Evolutionary conservation across 2,888 invertebrate species (phyloP), one percentile per base, ranked within the genome.

Genomic region (Plagodis dolabraria): DNA sequence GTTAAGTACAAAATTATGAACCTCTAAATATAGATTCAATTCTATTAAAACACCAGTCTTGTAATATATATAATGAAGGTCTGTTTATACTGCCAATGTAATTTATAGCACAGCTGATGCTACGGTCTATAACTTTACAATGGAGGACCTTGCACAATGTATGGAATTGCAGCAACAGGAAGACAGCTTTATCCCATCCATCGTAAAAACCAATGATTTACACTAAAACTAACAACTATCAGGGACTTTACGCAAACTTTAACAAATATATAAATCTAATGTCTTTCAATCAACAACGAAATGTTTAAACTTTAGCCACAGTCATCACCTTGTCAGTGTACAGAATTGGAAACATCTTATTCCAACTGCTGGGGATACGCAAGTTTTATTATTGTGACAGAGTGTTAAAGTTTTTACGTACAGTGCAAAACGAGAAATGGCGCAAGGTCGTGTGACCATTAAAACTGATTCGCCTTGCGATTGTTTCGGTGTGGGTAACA

Each of bases 391-490:
- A 55, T 42, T 36, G 46, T 12, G 60, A 57, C 49, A 53, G 10
- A 47, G 56, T n/a, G 6, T 47, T 52, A 55, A 46, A 46, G 35
- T 49, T 53, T 44, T 46, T 11, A 47, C 53, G 48, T 40, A 47
- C 38, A 45, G 43, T 11, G 12, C 64, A 65, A 65, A 65, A 63
- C 61, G 56, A 64, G 65, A 83, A 78, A 79, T 77, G 69, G 83
- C 76, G 67, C 84, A 80, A 80, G 84, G 84, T 64, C 69, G 67
- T 47, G 55, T 67, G 71, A 63, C 63, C 72, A 80, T 79, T 73
- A 74, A 77, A 79, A 75, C 67, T 60, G 71, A 78, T 76, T 80
- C 64, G 74, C 82, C 75, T 82, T 76, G 79, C 70, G 63, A 79
- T 77, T 80, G 78, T 79, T 79, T 77, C 56, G 60, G 55, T 38